phyloP scores from a whole-genome alignment of 2,797 vertebrate genomes.

The Pipistrellus kuhlii region DNA sequence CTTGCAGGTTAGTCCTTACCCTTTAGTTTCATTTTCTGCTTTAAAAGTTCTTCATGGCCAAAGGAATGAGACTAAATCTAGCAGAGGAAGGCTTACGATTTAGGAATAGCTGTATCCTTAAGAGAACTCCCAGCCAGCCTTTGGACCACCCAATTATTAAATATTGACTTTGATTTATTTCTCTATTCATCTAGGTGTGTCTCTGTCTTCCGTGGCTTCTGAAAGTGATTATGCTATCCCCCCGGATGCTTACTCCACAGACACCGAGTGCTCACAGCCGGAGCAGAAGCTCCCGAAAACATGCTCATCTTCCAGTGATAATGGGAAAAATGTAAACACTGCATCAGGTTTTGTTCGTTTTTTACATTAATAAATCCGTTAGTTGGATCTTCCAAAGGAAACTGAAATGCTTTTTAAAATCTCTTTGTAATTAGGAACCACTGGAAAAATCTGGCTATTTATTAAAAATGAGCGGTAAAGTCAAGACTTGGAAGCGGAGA shows the following conservation, averaged over 20 bases:
- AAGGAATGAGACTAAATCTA: slow-evolving; percentile 1
- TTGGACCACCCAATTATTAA: neutral
- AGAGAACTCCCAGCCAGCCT: neutral
- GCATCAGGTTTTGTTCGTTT: neutral
- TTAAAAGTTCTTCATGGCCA: slow-evolving; percentile 1
- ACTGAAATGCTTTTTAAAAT: slow-evolving; percentile 51
- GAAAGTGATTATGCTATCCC: slow-evolving; percentile 98
- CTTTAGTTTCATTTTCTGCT: slow-evolving; percentile 40
- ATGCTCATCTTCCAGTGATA: slow-evolving; percentile 92
- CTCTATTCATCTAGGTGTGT: slow-evolving; percentile 90
- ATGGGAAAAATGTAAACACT: slow-evolving; percentile 92
- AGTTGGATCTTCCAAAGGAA: slow-evolving; percentile 30
- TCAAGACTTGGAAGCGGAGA: slow-evolving; percentile 97
- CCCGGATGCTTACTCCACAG: slow-evolving; percentile 96
- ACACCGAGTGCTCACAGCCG: slow-evolving; percentile 95
- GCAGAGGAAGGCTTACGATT: neutral
- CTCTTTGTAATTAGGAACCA: slow-evolving; percentile 90
- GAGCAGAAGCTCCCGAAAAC: slow-evolving; percentile 97
- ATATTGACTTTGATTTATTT: neutral
- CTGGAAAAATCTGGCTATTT: slow-evolving; percentile 99
- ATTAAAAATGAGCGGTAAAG: slow-evolving; percentile 97
- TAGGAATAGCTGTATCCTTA: neutral
- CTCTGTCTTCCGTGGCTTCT: slow-evolving; percentile 95
- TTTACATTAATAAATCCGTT: neutral
- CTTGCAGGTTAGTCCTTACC: neutral